Evolutionary conservation across 2,888 invertebrate genomes (phyloP).

Genomic region (Epicampocera succincta): DNA sequence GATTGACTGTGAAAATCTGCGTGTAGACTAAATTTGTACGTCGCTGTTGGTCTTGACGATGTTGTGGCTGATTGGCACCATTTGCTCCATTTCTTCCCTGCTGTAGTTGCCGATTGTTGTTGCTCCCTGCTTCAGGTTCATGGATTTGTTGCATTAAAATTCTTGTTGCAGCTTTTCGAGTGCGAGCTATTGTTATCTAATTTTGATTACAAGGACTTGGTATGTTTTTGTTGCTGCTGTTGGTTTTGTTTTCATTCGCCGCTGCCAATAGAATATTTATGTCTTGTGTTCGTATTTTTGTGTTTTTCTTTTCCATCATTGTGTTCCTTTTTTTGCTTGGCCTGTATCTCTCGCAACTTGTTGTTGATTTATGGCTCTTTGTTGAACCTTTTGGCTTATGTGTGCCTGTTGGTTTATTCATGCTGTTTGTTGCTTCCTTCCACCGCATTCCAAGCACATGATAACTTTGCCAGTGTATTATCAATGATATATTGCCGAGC

Average conservation of each 20-base stretch:
- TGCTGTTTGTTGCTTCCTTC: conserved; percentile 29
- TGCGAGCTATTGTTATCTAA: not conserved
- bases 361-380: conserved; percentile 60
- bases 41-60: conserved; percentile 52
- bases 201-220: not conserved
- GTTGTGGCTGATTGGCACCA: conserved; percentile 64
- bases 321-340: not conserved
- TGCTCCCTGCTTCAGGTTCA: conserved; percentile 11
- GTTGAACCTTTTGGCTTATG: conserved; percentile 61
- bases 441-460: conserved; percentile 36
- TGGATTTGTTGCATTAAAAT: conserved; percentile 51
- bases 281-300: conserved; percentile 20
- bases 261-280: conserved; percentile 33
- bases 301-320: not conserved
- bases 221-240: not conserved
- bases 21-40: conserved; percentile 38
- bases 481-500: conserved; percentile 60
- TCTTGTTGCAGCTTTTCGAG: conserved; percentile 37
- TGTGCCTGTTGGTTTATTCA: not conserved
- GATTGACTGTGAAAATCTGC: conserved; percentile 59
- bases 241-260: not conserved
- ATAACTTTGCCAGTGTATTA: conserved; percentile 63
- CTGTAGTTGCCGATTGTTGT: conserved; percentile 11
- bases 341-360: conserved; percentile 30
- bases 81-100: conserved; percentile 28